Percentiles rank a stretch among this genome's conserved stretches.
These are phyloP conservation scores for Linyphia triangularis DNA, from an alignment of 2,888 invertebrate species.

Conservation along the genomic window DNA sequence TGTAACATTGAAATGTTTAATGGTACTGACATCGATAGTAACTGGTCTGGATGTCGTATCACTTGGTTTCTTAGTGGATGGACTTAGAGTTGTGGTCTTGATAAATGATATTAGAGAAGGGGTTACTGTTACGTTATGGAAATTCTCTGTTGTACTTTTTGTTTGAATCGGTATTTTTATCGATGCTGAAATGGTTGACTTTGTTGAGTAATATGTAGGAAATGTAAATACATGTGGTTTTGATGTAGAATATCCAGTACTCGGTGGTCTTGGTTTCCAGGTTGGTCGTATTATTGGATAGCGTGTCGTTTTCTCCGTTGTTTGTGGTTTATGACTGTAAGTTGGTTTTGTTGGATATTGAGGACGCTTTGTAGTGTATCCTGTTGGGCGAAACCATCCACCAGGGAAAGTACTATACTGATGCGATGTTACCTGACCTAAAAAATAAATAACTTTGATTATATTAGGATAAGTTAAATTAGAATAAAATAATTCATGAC, in stretches of 20 bases:
- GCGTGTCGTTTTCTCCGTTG: neutral
- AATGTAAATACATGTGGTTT: constrained; percentile 11
- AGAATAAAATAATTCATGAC: too few species aligned
- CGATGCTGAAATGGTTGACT: neutral
- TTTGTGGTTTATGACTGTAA: neutral
- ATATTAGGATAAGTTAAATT: too few species aligned
- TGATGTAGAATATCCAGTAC: neutral
- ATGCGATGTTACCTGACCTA: neutral
- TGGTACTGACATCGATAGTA: neutral
- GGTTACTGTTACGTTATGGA: neutral
- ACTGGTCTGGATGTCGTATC: neutral
- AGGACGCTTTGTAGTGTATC: constrained; percentile 4
- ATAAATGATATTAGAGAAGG: neutral
- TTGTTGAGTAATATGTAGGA: constrained; percentile 11
- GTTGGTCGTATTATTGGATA: constrained; percentile 20
- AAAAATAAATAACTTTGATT: too few species aligned
- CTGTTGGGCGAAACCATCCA: constrained; percentile 37
- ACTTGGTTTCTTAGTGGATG: neutral
- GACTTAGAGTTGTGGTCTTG: constrained; percentile 3
- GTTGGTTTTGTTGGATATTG: constrained; percentile 19
- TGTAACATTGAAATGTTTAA: constrained; percentile 6
- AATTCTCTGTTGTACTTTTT: neutral
- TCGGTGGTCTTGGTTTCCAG: constrained; percentile 46
- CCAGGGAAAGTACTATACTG: neutral
- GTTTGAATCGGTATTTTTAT: constrained; percentile 7